Conservation (phyloP, 2,888 invertebrate species). For the Eupeodes luniger region DNA sequence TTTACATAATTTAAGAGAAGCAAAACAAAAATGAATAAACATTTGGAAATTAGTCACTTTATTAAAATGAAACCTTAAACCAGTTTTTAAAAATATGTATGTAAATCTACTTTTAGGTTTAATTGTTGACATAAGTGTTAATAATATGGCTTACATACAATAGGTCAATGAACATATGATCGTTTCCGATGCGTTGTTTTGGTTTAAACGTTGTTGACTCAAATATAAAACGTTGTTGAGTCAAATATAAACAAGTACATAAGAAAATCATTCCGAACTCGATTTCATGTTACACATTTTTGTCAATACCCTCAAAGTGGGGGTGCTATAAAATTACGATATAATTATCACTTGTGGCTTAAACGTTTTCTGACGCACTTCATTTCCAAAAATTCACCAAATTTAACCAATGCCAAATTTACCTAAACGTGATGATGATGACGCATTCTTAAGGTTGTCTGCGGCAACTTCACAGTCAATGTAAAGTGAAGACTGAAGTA, state of each 20-base stretch:
- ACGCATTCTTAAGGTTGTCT: conserved; percentile 9
- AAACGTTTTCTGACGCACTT: not conserved
- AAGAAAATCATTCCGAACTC: not conserved
- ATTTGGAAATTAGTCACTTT: not conserved
- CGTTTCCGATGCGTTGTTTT: not conserved
- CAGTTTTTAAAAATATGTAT: not conserved
- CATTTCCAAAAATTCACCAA: not conserved
- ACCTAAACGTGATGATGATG: conserved; percentile 1
- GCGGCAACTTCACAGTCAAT: not conserved
- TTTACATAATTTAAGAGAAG: not conserved
- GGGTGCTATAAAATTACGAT: not conserved
- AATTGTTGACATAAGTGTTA: not conserved
- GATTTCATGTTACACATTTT: not conserved
- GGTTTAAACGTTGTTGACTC: not conserved
- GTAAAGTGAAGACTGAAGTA: not conserved
- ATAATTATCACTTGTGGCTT: not conserved
- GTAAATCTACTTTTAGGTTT: not conserved
- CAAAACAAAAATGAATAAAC: not conserved
- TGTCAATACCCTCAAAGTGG: not conserved
- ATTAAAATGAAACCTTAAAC: not conserved
- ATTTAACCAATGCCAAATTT: not conserved
- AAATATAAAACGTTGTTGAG: not conserved
- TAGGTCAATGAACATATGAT: conserved; percentile 29
- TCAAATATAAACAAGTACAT: not conserved
- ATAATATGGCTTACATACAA: not conserved